A percentile compares a stretch with the other conserved stretches of the same genome.
Conservation (phyloP, 2,113 vertebrate genomes). For the Cephalopterus ornatus region DNA sequence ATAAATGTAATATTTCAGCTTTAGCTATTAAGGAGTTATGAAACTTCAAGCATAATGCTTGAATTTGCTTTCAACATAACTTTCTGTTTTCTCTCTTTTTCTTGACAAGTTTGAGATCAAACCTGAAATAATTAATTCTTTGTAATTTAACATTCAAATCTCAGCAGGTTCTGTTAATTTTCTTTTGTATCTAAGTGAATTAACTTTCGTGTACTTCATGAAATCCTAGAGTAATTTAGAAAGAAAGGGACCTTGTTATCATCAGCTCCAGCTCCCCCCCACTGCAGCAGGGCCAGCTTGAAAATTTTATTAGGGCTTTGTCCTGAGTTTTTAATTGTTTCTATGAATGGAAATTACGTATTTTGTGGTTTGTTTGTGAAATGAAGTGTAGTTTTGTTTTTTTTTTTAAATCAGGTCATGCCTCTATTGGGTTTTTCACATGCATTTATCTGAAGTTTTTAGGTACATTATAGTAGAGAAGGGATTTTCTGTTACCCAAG, state of each 20-base stretch:
- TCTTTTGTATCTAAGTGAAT: neutral
- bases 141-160: neutral
- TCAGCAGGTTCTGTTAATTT: neutral
- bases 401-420: neutral
- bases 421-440: neutral
- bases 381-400: too few species aligned
- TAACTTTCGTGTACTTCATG: neutral
- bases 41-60: neutral
- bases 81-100: neutral
- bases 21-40: neutral
- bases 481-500: neutral
- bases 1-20: neutral
- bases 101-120: neutral
- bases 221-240: neutral
- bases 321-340: neutral
- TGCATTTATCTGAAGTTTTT: neutral
- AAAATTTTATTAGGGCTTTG: neutral
- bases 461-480: neutral
- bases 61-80: neutral
- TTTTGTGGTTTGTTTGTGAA: neutral
- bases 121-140: neutral
- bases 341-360: accelerated
- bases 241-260: neutral
- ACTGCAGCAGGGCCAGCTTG: neutral
- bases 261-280: accelerated